Conservation (phyloP, 1,140 invertebrate genomes). For the Hylyphantes graminicola region DNA sequence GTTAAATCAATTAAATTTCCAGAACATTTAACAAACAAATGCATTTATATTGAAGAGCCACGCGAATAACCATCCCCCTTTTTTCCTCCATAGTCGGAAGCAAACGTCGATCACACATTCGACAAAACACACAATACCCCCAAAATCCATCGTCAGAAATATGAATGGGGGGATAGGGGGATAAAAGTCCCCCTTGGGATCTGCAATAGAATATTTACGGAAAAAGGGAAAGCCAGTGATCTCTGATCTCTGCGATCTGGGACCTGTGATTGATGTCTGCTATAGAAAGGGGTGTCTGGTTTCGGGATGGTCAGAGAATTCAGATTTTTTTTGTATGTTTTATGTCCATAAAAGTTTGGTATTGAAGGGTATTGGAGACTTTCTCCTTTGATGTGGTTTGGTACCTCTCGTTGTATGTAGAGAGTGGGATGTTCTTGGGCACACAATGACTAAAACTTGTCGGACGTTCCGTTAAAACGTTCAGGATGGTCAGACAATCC, state of each 20-base stretch:
- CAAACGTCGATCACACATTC: conserved; percentile 56
- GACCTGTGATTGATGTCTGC: conserved; percentile 25
- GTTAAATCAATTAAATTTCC: neutral
- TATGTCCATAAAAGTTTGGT: conserved; percentile 27
- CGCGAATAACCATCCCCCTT: neutral
- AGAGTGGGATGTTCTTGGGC: neutral
- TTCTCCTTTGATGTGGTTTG: neutral
- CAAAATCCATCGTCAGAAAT: neutral
- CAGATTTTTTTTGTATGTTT: conserved; percentile 5
- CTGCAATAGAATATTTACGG: conserved; percentile 41
- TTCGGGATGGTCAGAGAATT: conserved; percentile 28
- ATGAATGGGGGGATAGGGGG: conserved; percentile 26
- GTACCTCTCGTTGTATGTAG: neutral
- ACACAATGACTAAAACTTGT: no score
- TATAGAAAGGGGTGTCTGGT: conserved; percentile 31
- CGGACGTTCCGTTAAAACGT: no score
- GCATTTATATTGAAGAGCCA: neutral
- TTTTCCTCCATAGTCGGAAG: neutral
- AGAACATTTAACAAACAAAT: neutral
- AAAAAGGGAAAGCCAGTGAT: neutral
- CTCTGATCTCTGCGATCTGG: conserved; percentile 22
- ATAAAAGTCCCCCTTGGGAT: neutral
- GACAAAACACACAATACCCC: conserved; percentile 49
- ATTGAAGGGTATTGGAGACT: neutral
- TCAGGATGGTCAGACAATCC: conserved; percentile 18